phyloP scores from a whole-genome alignment of 2,888 invertebrate genomes.

The Pristionchus mayeri region DNA sequence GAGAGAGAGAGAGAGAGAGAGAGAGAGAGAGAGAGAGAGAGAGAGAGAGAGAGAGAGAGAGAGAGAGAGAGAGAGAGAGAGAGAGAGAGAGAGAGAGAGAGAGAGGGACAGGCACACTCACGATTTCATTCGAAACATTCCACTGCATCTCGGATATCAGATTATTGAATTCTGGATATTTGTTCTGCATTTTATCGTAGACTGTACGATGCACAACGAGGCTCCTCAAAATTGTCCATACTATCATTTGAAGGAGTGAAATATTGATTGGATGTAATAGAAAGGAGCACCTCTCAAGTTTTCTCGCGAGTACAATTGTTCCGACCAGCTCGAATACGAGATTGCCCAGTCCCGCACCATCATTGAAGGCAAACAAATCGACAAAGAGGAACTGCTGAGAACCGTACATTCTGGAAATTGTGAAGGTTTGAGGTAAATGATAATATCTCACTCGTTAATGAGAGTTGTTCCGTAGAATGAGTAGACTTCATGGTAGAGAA shows the following conservation, averaged over 20 bases:
- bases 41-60: slow-evolving; percentile 17
- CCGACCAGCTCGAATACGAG: slow-evolving; percentile 13
- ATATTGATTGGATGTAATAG: no score
- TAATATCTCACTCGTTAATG: not conserved
- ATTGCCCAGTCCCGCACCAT: slow-evolving; percentile 15
- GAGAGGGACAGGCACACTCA: not conserved
- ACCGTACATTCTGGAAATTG: slow-evolving; percentile 2
- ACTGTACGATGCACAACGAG: not conserved
- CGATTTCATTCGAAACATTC: slow-evolving; percentile 5
- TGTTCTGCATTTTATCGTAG: slow-evolving; percentile 7
- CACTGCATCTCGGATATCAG: not conserved
- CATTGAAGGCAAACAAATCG: slow-evolving; percentile 9
- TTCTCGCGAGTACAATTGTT: not conserved
- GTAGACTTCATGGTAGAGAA: not conserved
- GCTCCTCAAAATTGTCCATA: no score
- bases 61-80: slow-evolving; percentile 1
- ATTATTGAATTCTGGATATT: slow-evolving; percentile 5
- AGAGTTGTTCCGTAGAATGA: not conserved
- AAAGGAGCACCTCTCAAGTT: not conserved
- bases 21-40: not conserved
- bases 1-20: slow-evolving; percentile 34
- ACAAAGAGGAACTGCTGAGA: not conserved
- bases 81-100: not conserved
- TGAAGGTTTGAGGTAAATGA: not conserved
- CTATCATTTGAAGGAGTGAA: no score